These are phyloP conservation scores for Macropodus opercularis DNA, from an alignment of 2,797 vertebrate genomes.

Conservation along the genomic window DNA sequence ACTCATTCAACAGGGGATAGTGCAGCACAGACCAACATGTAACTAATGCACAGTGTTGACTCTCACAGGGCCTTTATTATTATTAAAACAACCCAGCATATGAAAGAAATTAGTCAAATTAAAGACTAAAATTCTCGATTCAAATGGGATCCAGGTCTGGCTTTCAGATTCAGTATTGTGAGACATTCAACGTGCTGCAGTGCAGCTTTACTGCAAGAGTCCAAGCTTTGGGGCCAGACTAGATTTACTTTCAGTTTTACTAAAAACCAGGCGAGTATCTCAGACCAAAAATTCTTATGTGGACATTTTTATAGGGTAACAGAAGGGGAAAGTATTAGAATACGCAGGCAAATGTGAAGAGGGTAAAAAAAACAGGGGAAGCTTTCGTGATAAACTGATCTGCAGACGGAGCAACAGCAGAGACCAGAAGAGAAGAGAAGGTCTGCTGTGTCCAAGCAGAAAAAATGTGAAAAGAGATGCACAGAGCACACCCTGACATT, in stretches of 20 bases:
- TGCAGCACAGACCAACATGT: background rate
- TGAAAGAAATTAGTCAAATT: too few relatives aligned
- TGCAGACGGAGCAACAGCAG: slow-evolving; percentile 13
- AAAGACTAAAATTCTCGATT: too few relatives aligned
- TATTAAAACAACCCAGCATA: slow-evolving; percentile 22
- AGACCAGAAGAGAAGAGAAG: slow-evolving; percentile 1
- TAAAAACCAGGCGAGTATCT: slow-evolving; percentile 35
- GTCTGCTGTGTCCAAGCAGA: slow-evolving; percentile 2
- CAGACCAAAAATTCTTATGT: slow-evolving; percentile 17
- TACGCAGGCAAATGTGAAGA: slow-evolving; percentile 20
- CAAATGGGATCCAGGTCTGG: slow-evolving; percentile 28
- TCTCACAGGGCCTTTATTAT: slow-evolving; percentile 38
- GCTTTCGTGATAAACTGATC: slow-evolving; percentile 2
- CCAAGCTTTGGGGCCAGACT: slow-evolving; percentile 7
- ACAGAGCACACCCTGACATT: slow-evolving; percentile 28
- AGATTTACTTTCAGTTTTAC: slow-evolving; percentile 27
- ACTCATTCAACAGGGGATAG: background rate
- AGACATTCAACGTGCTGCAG: slow-evolving; percentile 26
- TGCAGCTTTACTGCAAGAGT: background rate
- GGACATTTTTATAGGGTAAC: slow-evolving; percentile 5
- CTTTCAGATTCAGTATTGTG: slow-evolving; percentile 27
- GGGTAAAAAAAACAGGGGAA: slow-evolving; percentile 9
- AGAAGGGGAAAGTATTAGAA: slow-evolving; percentile 15
- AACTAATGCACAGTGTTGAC: slow-evolving; percentile 8
- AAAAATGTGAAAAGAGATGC: slow-evolving; percentile 7